phyloP scores from a whole-genome alignment of 2,113 vertebrate genomes.

The Crotalus helleri region DNA sequence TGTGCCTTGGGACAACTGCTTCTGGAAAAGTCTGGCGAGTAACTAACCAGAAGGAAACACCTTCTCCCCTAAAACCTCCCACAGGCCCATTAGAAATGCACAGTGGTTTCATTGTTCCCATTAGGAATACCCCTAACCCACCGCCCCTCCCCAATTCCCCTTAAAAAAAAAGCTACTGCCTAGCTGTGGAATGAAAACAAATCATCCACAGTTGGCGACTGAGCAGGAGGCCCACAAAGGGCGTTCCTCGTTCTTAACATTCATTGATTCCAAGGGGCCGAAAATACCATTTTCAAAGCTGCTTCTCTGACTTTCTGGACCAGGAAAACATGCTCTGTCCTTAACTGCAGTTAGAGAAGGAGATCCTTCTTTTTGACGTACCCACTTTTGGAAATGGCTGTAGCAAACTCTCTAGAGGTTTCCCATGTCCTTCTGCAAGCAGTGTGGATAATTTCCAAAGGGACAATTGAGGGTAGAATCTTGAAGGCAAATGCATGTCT shows the following conservation, averaged over 20 bases:
- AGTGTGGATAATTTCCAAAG: neutral
- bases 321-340: neutral
- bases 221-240: neutral
- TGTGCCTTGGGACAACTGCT: neutral
- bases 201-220: neutral
- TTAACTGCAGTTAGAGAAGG: neutral
- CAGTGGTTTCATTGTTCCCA: constrained; percentile 27
- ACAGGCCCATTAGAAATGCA: constrained; percentile 8
- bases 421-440: neutral
- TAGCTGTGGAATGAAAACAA: constrained; percentile 14
- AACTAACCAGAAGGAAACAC: neutral
- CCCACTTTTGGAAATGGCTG: neutral
- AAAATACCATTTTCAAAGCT: neutral
- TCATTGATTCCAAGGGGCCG: neutral
- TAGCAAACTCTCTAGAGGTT: neutral
- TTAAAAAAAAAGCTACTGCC: neutral
- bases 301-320: neutral
- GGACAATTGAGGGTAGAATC: neutral
- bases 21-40: neutral
- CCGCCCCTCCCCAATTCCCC: neutral
- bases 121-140: neutral
- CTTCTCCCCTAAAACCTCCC: constrained; percentile 10
- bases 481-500: neutral
- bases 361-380: too few species aligned
- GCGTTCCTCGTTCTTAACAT: neutral